Conservation (phyloP, 2,797 vertebrate genomes). For the Chelon labrosus region DNA sequence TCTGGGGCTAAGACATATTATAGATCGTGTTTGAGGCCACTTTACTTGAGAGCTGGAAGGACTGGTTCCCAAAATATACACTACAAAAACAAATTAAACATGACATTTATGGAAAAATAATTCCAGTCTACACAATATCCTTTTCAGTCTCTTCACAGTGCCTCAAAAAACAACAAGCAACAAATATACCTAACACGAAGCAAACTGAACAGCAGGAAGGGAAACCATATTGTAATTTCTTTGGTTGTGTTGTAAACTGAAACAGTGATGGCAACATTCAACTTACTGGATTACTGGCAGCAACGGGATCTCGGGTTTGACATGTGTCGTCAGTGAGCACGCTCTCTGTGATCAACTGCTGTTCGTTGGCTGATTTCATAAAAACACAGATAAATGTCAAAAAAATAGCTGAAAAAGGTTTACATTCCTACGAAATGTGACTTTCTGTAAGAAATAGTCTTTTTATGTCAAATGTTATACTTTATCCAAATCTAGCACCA, state of each 20-base stretch:
- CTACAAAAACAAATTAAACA: neutral
- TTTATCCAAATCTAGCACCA: neutral
- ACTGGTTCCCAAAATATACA: too few relatives aligned
- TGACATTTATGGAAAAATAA: neutral
- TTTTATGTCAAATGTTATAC: neutral
- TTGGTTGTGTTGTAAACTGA: neutral
- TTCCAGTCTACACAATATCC: too few relatives aligned
- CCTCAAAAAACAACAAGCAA: too few relatives aligned
- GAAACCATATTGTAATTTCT: neutral
- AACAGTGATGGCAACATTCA: neutral
- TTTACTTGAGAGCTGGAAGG: neutral
- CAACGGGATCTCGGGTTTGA: slow-evolving; percentile 48
- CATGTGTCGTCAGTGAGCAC: slow-evolving; percentile 41
- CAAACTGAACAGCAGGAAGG: too few relatives aligned
- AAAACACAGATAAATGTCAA: slow-evolving; percentile 3
- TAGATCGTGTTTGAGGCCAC: neutral
- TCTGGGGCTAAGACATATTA: neutral
- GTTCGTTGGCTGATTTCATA: slow-evolving; percentile 12
- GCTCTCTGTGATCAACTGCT: slow-evolving; percentile 45
- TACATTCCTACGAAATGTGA: neutral
- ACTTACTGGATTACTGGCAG: fast-evolving
- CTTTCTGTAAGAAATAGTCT: too few relatives aligned
- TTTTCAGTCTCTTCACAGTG: too few relatives aligned
- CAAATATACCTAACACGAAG: too few relatives aligned
- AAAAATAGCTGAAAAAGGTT: neutral